Evolutionary conservation across 2,113 vertebrate species (phyloP).

Genomic region (Spizaetus ornatus): DNA sequence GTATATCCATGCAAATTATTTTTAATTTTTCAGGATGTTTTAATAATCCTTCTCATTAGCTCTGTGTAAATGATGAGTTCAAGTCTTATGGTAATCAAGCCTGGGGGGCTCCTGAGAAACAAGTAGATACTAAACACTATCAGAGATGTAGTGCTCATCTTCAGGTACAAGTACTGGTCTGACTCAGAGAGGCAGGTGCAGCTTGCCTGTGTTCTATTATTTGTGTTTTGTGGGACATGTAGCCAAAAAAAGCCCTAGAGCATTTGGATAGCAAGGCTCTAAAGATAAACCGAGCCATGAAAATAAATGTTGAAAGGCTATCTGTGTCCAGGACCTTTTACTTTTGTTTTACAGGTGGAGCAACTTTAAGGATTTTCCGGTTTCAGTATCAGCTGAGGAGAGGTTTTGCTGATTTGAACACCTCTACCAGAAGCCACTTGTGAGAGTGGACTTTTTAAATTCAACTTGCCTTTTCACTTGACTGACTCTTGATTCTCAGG

Average conservation of each 20-base stretch:
- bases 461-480: background rate
- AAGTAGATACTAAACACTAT: background rate
- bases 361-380: background rate
- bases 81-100: background rate
- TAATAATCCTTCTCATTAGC: conserved; percentile 37
- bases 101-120: background rate
- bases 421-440: background rate
- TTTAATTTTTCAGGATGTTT: conserved; percentile 45
- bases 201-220: background rate
- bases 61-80: conserved; percentile 1
- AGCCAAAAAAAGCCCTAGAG: background rate
- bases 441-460: background rate
- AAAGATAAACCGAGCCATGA: background rate
- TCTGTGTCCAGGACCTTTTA: background rate
- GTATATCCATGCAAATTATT: background rate
- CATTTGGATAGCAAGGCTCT: background rate
- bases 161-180: background rate
- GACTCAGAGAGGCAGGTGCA: background rate
- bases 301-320: background rate
- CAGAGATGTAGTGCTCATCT: background rate
- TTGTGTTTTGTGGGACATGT: background rate
- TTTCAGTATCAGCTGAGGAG: background rate
- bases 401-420: background rate
- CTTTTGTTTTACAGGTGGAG: background rate
- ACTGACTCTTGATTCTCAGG: background rate